These are phyloP conservation scores for Hoplodrina blanda DNA, from an alignment of 2,888 invertebrate species.

Conservation along the genomic window DNA sequence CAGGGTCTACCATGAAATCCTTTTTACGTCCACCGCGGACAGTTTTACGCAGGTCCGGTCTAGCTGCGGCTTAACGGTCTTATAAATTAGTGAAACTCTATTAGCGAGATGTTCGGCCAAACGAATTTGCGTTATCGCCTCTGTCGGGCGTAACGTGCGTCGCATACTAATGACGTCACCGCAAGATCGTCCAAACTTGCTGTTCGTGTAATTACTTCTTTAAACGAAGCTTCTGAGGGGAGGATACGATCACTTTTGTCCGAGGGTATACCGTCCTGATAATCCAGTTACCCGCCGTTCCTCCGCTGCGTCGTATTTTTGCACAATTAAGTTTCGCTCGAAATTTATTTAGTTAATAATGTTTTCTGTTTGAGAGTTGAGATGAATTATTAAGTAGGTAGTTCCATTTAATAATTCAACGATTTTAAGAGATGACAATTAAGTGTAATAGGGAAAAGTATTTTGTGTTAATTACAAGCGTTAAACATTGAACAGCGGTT, in stretches of 20 bases:
- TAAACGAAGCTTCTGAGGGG: slow-evolving; percentile 85
- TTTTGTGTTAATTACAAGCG: slow-evolving; percentile 29
- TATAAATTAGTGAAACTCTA: slow-evolving; percentile 91
- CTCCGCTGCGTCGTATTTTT: slow-evolving; percentile 69
- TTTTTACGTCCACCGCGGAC: slow-evolving; percentile 86
- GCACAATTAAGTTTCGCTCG: slow-evolving; percentile 69
- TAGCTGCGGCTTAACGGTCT: slow-evolving; percentile 85
- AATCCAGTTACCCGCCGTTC: slow-evolving; percentile 80
- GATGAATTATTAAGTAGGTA: slow-evolving; percentile 57
- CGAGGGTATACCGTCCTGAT: slow-evolving; percentile 78
- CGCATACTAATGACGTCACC: slow-evolving; percentile 86
- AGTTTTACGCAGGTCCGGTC: slow-evolving; percentile 83
- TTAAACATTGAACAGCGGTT: slow-evolving; percentile 36
- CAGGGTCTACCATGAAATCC: slow-evolving; percentile 86
- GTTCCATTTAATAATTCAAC: slow-evolving; percentile 47
- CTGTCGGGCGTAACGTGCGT: slow-evolving; percentile 80
- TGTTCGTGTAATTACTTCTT: slow-evolving; percentile 89
- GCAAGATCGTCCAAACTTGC: slow-evolving; percentile 82
- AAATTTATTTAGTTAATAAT: slow-evolving; percentile 67
- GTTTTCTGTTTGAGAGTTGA: slow-evolving; percentile 60
- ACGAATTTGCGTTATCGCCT: slow-evolving; percentile 91
- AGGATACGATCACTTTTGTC: slow-evolving; percentile 82
- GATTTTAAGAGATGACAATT: slow-evolving; percentile 34
- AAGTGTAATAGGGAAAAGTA: slow-evolving; percentile 27
- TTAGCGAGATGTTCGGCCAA: slow-evolving; percentile 90